Base-by-base conservation (phyloP, 2,113 vertebrate species). In the Syngnathus typhle region DNA sequence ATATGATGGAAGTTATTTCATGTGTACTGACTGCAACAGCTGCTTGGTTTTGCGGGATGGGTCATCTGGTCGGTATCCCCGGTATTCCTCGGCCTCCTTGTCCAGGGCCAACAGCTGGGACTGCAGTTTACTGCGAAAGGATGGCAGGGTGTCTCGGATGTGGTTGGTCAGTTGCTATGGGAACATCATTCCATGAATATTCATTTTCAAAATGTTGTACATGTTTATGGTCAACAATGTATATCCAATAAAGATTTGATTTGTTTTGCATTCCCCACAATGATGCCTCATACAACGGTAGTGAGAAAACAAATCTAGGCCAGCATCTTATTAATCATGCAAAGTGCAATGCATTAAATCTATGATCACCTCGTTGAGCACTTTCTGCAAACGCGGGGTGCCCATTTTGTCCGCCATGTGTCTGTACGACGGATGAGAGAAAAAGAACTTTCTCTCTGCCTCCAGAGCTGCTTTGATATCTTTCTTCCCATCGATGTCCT, bases 41-140 rank as follows among this genome's bases (percentile, higher is more conserved):
- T 94, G 94, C 89, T 98, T 98, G 0, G 95, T 98, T 92, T 95
- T 98, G 84, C 94, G 92, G 46, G 95, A 94, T 5, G 96, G 96
- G 88, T 96, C 96, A 82, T 98, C 95, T 0, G 94, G 94, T 65
- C 93, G 93, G 89, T 95, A 96, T 89, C 94, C 93, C 69, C 94
- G 95, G 88, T 93, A 96, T 74, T 92, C 92, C 65, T 98, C 96
- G 0, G 95, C 94, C 84, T 98, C 96, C 59, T 96, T 95, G 82
- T 98, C 95, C 81, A 98, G 89, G 65, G 93, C 91, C 73, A 96
- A 90, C 86, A 95, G 84, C 80, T 97, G 94, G 66, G 93, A 88
- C 88, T 98, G 95, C 6, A 96, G 93, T 81, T 96, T 96, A 85
- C 93, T 95, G 85, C 95, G 91, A 84, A 96, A 95, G 63, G 90